These are phyloP conservation scores for Lampris megalopsis DNA, from an alignment of 2,113 vertebrate species.

Conservation along the genomic window DNA sequence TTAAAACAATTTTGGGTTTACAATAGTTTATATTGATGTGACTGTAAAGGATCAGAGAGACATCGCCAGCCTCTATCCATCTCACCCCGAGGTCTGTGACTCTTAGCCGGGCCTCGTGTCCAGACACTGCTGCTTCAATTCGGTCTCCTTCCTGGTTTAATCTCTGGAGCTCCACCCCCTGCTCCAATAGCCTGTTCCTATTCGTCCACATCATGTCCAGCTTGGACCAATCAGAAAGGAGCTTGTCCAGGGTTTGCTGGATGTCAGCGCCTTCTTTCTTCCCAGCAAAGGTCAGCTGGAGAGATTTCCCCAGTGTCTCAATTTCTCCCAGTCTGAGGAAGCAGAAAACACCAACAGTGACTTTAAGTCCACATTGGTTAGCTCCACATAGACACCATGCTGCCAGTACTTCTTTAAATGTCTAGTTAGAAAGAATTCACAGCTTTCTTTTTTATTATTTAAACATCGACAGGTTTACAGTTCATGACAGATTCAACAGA, in stretches of 20 bases:
- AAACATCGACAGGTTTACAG: no score
- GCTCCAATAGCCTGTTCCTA: slow-evolving; percentile 74
- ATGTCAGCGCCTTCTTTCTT: slow-evolving; percentile 64
- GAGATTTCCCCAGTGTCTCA: slow-evolving; percentile 72
- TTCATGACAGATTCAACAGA: no score
- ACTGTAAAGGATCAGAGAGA: no score
- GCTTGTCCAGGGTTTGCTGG: slow-evolving; percentile 63
- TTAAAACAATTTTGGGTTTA: no score
- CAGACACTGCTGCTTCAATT: slow-evolving; percentile 85
- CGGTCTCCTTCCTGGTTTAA: slow-evolving; percentile 84
- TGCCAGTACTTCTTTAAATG: no score
- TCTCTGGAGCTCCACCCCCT: slow-evolving; percentile 84
- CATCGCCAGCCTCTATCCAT: not conserved
- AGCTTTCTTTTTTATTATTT: no score
- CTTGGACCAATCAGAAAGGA: slow-evolving; percentile 71
- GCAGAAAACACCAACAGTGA: not conserved
- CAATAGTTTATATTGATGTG: no score
- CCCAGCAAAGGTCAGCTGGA: slow-evolving; percentile 38
- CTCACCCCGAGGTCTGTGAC: slow-evolving; percentile 86
- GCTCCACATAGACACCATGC: no score
- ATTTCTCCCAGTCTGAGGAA: slow-evolving; percentile 65
- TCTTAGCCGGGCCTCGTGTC: slow-evolving; percentile 84
- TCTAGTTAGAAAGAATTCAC: no score
- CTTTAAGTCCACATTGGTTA: no score
- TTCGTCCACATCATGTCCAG: slow-evolving; percentile 83